A percentile compares a stretch with the other conserved stretches of the same genome.
phyloP scores from a whole-genome alignment of 2,113 vertebrate genomes.

The Vireo altiloquus region DNA sequence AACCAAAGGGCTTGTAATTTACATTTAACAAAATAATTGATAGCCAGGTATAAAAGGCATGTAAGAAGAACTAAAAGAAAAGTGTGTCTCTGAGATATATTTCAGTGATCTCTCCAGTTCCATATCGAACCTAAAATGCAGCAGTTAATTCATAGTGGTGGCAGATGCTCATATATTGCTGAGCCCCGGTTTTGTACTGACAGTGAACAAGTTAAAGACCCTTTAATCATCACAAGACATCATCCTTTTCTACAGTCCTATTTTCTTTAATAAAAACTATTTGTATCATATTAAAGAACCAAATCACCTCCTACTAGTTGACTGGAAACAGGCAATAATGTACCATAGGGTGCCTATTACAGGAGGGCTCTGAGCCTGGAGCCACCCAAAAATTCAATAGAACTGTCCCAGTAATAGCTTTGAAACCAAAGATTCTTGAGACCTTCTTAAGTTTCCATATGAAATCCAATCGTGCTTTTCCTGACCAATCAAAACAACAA shows the following conservation, averaged over 20 bases:
- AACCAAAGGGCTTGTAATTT: neutral
- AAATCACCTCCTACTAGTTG: constrained; percentile 44
- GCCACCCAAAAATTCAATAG: constrained; percentile 53
- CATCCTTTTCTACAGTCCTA: neutral
- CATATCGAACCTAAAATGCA: neutral
- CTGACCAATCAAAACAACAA: constrained; percentile 62
- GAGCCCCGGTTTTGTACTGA: neutral
- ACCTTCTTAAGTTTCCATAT: constrained; percentile 56
- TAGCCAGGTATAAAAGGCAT: neutral
- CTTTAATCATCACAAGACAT: constrained; percentile 4
- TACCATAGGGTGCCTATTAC: constrained; percentile 46
- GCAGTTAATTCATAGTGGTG: neutral
- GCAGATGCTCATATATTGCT: neutral
- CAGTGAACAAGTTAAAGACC: constrained; percentile 32
- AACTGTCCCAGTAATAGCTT: constrained; percentile 35
- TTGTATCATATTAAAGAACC: constrained; percentile 41
- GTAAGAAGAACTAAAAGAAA: neutral
- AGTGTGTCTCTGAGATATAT: neutral
- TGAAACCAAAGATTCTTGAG: constrained; percentile 69
- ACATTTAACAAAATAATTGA: neutral
- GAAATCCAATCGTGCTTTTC: constrained; percentile 41
- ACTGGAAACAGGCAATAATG: constrained; percentile 15
- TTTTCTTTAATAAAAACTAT: constrained; percentile 68
- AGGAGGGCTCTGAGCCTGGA: constrained; percentile 55
- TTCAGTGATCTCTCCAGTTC: neutral